Evolutionary conservation across 2,888 invertebrate genomes (phyloP), one percentile per base, ranked within the genome.

Genomic region (Drosophila koepferae): DNA sequence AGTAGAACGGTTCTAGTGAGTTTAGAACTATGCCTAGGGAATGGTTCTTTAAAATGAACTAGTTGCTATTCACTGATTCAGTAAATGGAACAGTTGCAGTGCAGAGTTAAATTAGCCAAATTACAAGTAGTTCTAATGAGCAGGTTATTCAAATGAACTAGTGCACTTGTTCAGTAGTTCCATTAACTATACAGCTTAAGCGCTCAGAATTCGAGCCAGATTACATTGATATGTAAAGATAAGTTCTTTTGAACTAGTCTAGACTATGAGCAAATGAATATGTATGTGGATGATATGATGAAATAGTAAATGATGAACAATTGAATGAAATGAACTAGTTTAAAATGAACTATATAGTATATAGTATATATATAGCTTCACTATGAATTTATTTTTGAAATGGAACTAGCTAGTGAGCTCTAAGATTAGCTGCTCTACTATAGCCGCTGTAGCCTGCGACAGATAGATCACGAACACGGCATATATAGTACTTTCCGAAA

Each of bases 401-500:
- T 18, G 1, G 49, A 51, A 51, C 49, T 18, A 51, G 34, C 3
- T 34, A 18, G 1, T 7, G 0, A 18, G 2, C 3, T 34, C 34
- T 23, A 9, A 49, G 8, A n/a, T n/a, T 56, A 40, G 28, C 6
- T 2, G 3, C 20, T 18, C 8, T 41, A 1, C 7, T 3, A 6
- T 54, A 53, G 18, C 5, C 1, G 5, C 14, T 36, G 18, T 18
- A 3, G 38, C 36, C 16, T 5, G 12, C 2, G 9, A 28, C 23
- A 40, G 40, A 20, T 4, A 34, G 23, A 14, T 40, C 49, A 28
- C 28, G n/a, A 28, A 8, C 40, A 54, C 55, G 34, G 43, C 36
- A 28, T 28, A 61, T 46, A 61, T 46, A 43, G 31, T 43, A 43
- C 20, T 54, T 44, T 23, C 34, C 48, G 20, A 65, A 36, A 40